Evolutionary conservation across 2,797 vertebrate species (phyloP).

Genomic region (Taenioides sp.): DNA sequence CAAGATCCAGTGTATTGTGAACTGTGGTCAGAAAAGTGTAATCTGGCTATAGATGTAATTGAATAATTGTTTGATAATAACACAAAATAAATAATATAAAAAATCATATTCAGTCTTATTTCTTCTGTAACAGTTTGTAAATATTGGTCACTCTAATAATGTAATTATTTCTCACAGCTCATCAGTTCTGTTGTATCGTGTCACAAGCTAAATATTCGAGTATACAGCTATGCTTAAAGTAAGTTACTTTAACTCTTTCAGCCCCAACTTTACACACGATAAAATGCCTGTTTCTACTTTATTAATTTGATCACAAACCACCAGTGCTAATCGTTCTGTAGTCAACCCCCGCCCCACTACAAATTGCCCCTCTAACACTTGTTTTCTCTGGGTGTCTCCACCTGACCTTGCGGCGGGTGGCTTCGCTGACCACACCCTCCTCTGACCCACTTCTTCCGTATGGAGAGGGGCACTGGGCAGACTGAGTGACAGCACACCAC

Average conservation of each 20-base stretch:
- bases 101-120: background rate
- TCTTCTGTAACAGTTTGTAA: background rate
- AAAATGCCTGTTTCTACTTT: no score
- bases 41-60: background rate
- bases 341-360: conserved; percentile 51
- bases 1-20: conserved; percentile 22
- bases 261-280: no score
- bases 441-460: conserved; percentile 67
- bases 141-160: background rate
- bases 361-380: conserved; percentile 43
- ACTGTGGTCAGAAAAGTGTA: conserved; percentile 10
- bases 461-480: conserved; percentile 45
- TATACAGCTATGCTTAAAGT: no score
- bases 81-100: background rate
- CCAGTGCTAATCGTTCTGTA: conserved; percentile 54
- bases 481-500: conserved; percentile 50
- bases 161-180: background rate
- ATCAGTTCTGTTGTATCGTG: background rate
- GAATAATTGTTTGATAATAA: background rate
- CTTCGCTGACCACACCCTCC: conserved; percentile 57
- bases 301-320: background rate
- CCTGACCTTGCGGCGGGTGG: conserved; percentile 26
- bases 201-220: background rate
- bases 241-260: no score
- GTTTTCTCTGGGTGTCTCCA: conserved; percentile 11